These are phyloP conservation scores for Chouioia cunea DNA, from an alignment of 2,888 invertebrate species.

Conservation along the genomic window DNA sequence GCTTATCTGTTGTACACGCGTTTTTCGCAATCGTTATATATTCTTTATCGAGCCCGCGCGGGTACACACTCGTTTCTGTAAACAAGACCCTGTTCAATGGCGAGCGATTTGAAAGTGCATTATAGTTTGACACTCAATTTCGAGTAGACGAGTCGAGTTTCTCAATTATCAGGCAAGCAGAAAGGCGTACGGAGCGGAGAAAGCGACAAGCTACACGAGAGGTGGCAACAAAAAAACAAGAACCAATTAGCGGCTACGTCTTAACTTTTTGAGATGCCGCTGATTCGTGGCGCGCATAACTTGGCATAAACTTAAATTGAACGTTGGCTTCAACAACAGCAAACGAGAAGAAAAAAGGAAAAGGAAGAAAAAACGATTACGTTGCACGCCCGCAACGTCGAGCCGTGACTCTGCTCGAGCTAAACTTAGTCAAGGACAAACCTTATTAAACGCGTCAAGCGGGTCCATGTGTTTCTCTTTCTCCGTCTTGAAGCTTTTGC, in stretches of 20 bases:
- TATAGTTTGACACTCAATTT: too few species aligned
- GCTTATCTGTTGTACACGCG: too few species aligned
- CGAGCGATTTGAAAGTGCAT: too few species aligned
- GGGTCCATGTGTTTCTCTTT: background rate
- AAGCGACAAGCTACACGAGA: background rate
- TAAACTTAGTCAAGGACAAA: conserved; percentile 36
- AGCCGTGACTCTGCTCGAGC: conserved; percentile 31
- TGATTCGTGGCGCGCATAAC: background rate
- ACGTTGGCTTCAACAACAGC: background rate
- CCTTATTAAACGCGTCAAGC: conserved; percentile 23
- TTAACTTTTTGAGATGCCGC: conserved; percentile 14
- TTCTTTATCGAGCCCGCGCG: too few species aligned
- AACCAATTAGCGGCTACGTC: conserved; percentile 4
- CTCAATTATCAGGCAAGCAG: too few species aligned
- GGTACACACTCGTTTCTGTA: too few species aligned
- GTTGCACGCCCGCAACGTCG: conserved; percentile 6
- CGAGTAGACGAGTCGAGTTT: too few species aligned
- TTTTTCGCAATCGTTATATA: too few species aligned
- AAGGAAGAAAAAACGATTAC: conserved; percentile 22
- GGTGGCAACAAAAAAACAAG: background rate
- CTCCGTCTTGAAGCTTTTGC: background rate
- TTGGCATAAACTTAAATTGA: conserved; percentile 10
- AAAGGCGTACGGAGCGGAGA: background rate
- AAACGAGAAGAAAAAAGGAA: background rate
- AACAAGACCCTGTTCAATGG: too few species aligned